Base-by-base conservation (phyloP, 2,113 vertebrate genomes). In the Donacobius atricapilla region DNA sequence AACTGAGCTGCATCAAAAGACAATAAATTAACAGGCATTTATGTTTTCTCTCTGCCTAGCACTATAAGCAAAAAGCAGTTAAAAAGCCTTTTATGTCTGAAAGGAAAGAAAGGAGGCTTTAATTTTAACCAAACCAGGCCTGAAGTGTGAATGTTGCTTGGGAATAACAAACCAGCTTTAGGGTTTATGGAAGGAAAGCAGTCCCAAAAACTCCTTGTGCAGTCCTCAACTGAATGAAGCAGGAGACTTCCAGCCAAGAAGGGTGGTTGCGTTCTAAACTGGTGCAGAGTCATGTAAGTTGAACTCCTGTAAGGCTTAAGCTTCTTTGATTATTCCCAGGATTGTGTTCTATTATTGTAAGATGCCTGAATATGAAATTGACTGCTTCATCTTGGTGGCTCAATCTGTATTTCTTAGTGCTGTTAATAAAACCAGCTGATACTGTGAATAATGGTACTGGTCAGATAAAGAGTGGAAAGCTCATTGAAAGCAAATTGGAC, bases 371-470 rank as follows among this genome's bases (percentile, higher is more conserved):
- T 51, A 30, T 30, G 72, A 84, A 77, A 78, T 2, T 6, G 23
- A n/a, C 25, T n/a, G 31, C 50, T 72, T 54, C 14, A 5, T 58
- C 53, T 69, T 79, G 73, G 44, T 57, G 3, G 1, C 23, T 80
- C 11, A 25, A 33, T 80, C 63, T 30, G 23, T 80, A 3, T 64
- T 50, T 79, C 30, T 82, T n/a, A 37, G 15, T 73, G 13, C 31
- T 88, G 11, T 24, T 80, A 42, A 40, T 68, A 75, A 78, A 84
- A 50, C 30, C 25, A 37, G 11, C 8, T 72, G 89, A 23, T 0
- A 1, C 24, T 68, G 3, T n/a, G 23, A 53, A 8, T 73, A 56
- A 57, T 0, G 0, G 10, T 65, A n/a, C 5, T 81, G n/a, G 20
- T 40, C 17, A 75, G 31, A 30, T 11, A 20, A 39, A 30, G 21